A percentile compares a stretch with the other conserved stretches of the same genome.
Conservation (phyloP, 1,140 invertebrate species). For the Steinernema feltiae region DNA sequence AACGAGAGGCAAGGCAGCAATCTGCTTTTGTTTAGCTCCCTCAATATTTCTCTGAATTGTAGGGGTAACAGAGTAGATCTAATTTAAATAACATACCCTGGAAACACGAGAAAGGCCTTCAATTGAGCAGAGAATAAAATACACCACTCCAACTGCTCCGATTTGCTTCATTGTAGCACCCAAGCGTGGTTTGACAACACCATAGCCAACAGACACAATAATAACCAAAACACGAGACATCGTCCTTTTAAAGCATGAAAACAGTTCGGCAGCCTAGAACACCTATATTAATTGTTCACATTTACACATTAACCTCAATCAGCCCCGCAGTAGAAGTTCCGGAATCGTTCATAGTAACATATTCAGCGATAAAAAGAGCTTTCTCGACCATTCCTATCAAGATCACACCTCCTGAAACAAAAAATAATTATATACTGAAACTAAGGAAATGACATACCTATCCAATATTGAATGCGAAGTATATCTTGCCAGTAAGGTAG, state of each 20-base stretch:
- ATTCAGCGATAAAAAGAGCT: slow-evolving; percentile 83
- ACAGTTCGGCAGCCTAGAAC: slow-evolving; percentile 76
- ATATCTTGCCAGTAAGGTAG: slow-evolving; percentile 73
- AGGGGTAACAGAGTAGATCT: background rate
- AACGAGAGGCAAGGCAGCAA: slow-evolving; percentile 56
- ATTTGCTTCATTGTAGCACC: slow-evolving; percentile 78
- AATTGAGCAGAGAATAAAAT: slow-evolving; percentile 73
- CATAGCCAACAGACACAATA: slow-evolving; percentile 85
- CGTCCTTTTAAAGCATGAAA: slow-evolving; percentile 79
- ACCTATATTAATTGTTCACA: too few species aligned
- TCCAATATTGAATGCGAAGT: slow-evolving; percentile 89
- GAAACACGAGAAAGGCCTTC: slow-evolving; percentile 75
- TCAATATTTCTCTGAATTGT: slow-evolving; percentile 53
- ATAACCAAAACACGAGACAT: slow-evolving; percentile 84
- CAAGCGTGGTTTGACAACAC: slow-evolving; percentile 85
- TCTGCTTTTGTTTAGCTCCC: slow-evolving; percentile 56
- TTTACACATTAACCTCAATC: too few species aligned
- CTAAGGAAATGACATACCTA: too few species aligned
- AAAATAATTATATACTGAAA: background rate
- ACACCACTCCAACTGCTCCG: slow-evolving; percentile 72
- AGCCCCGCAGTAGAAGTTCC: slow-evolving; percentile 64
- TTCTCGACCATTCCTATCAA: slow-evolving; percentile 62
- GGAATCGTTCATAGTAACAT: slow-evolving; percentile 71
- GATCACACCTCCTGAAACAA: slow-evolving; percentile 45
- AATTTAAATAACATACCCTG: slow-evolving; percentile 55